Percentiles rank a stretch among this genome's conserved stretches.
Evolutionary conservation across 1,140 invertebrate genomes (phyloP).

Genomic region (Yoshiicerus persimilis): DNA sequence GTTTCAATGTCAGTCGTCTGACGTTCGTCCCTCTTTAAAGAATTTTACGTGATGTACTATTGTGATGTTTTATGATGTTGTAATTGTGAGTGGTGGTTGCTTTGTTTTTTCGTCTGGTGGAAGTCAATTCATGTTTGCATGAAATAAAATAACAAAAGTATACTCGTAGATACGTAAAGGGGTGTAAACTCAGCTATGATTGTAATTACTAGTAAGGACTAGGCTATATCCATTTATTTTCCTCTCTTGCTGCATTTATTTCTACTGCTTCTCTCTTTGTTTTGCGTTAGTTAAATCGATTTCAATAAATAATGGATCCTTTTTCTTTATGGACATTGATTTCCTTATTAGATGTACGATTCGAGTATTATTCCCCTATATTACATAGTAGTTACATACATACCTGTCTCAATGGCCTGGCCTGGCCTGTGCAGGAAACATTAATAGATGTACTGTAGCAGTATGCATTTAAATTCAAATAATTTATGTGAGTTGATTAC

Average conservation of each 20-base stretch:
- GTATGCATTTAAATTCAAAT: not conserved
- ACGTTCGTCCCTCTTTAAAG: not conserved
- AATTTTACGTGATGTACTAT: not conserved
- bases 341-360: not conserved
- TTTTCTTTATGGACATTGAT: conserved; percentile 6
- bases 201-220: not conserved
- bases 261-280: not conserved
- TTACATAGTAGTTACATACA: not conserved
- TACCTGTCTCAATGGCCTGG: no score
- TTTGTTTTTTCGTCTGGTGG: not conserved
- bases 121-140: conserved; percentile 3
- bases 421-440: no score
- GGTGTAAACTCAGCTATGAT: not conserved
- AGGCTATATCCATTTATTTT: not conserved
- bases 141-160: not conserved
- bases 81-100: not conserved
- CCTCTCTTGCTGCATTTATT: not conserved
- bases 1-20: conserved; percentile 15
- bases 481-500: not conserved
- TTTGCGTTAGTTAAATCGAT: conserved; percentile 7
- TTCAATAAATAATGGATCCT: conserved; percentile 8
- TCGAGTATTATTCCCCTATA: no score
- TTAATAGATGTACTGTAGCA: no score
- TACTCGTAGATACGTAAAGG: conserved; percentile 6
- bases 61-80: no score